These are phyloP conservation scores for Bombus superbus DNA, from an alignment of 1,140 invertebrate genomes.

Conservation along the genomic window DNA sequence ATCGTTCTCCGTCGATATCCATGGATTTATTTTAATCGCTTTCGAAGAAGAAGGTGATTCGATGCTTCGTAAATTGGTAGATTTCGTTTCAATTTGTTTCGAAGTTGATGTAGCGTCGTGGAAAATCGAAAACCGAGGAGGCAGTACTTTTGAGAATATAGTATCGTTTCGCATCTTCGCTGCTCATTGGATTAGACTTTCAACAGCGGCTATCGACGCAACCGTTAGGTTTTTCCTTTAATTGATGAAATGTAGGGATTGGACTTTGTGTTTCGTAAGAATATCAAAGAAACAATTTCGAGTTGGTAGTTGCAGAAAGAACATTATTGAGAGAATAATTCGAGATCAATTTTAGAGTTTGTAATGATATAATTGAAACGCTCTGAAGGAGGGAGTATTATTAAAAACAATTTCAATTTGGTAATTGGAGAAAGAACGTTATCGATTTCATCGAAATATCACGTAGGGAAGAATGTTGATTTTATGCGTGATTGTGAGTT, in stretches of 20 bases:
- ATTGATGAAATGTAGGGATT: too few relatives aligned
- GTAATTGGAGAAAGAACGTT: not conserved
- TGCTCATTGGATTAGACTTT: not conserved
- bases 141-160: not conserved
- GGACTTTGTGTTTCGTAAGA: too few relatives aligned
- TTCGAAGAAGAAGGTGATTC: not conserved
- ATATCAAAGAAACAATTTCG: too few relatives aligned
- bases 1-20: not conserved
- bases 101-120: too few relatives aligned
- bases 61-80: not conserved
- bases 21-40: conserved; percentile 7
- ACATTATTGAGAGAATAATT: too few relatives aligned
- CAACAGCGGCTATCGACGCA: too few relatives aligned
- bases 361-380: not conserved
- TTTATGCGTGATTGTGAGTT: not conserved
- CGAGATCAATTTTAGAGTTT: not conserved
- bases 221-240: too few relatives aligned
- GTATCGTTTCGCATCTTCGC: not conserved
- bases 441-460: not conserved
- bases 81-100: too few relatives aligned
- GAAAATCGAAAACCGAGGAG: too few relatives aligned
- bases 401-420: not conserved
- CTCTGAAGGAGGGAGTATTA: not conserved
- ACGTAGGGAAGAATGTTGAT: not conserved
- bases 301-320: too few relatives aligned